Percentiles rank a stretch among this genome's conserved stretches.
Conservation (phyloP, 2,113 vertebrate species). For the Anolis carolinensis region DNA sequence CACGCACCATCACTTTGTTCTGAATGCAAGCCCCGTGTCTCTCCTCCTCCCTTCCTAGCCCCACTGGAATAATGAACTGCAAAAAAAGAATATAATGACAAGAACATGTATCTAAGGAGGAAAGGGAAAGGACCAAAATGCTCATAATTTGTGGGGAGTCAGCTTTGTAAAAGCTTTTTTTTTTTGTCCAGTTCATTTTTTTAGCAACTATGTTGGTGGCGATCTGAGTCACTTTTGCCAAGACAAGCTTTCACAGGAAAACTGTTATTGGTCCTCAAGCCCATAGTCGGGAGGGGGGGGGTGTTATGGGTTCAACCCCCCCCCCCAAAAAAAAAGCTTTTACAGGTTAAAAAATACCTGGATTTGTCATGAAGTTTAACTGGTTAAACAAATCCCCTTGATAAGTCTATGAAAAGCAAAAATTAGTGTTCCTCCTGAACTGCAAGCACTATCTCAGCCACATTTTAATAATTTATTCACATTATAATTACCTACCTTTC, state of each 20-base stretch:
- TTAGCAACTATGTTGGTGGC: constrained; percentile 7
- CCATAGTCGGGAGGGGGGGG: too few relatives aligned
- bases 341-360: too few relatives aligned
- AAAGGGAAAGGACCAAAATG: constrained; percentile 25
- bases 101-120: constrained; percentile 14
- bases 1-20: constrained; percentile 9
- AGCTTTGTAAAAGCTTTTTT: not conserved
- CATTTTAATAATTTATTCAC: too few relatives aligned
- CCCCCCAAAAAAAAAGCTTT: too few relatives aligned
- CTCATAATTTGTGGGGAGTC: constrained; percentile 31
- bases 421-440: too few relatives aligned
- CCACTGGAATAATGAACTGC: constrained; percentile 39
- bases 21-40: constrained; percentile 44
- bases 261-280: constrained; percentile 4
- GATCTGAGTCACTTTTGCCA: constrained; percentile 8
- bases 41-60: constrained; percentile 10
- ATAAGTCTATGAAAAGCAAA: too few relatives aligned
- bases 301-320: too few relatives aligned
- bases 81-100: constrained; percentile 20
- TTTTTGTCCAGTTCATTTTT: constrained; percentile 30
- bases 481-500: too few relatives aligned
- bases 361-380: too few relatives aligned
- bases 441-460: too few relatives aligned
- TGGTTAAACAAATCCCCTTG: too few relatives aligned
- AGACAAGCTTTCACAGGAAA: constrained; percentile 20